Base-by-base conservation (phyloP, 2,113 vertebrate genomes). In the Sciurus niger region DNA sequence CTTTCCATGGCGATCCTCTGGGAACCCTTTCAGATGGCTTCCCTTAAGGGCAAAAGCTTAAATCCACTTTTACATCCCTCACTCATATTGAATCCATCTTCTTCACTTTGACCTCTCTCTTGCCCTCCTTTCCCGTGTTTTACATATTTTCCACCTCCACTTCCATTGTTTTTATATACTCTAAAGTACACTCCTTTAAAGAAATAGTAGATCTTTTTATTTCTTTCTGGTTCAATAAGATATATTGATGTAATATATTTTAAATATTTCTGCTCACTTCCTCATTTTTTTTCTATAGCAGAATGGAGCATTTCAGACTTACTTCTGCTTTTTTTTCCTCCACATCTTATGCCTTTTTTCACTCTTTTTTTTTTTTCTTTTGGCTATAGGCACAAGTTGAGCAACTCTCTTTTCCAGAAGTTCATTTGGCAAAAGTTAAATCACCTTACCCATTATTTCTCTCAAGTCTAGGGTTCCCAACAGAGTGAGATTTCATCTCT, bases 281-380 rank as follows among this genome's bases (percentile, higher is more conserved):
- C 63, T 79, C 2, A 22, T 67, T 82, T 94, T 72, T 94, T 84
- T 24, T 92, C 51, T 80, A 8, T 40, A 43, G 24, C 7, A 3
- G 92, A 80, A 46, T 7, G 10, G 11, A 4, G 5, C 30, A 37
- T 53, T 16, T 80, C 9, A 17, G 17, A 40, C 0, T 79, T 74
- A 53, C 73, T 40, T 84, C 20, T 32, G 34, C 18, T 82, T 22
- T 1, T 1, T 67, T 85, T 51, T 37, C 40, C 40, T 37, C 13
- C 48, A 55, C 0, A 43, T 34, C 8, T 6, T 24, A 43, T 22
- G 4, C 14, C 0, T 7, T 25, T 46, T 7, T 32, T 6, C 20
- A n/a, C 2, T 30, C 6, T 48, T 93, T 11, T 43, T 93, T 11
- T 9, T 8, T 55, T 91, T 14, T 65, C 67, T 89, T 90, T 84